Base-by-base conservation (phyloP, 2,797 vertebrate genomes). In the Australoheros facetus region DNA sequence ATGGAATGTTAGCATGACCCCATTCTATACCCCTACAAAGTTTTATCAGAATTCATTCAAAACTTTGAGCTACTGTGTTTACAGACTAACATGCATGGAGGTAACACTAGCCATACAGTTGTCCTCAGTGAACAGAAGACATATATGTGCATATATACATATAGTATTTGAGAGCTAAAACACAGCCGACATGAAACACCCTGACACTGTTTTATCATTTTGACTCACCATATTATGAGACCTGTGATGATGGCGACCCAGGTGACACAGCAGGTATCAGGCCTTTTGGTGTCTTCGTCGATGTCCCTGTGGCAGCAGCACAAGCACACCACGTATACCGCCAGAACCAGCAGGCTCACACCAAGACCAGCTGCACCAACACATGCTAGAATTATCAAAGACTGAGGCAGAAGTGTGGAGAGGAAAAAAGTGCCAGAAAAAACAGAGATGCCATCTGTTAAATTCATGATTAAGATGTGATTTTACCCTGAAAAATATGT, bases 211-310 rank as follows among this genome's bases (percentile, higher is more conserved):
- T 55, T 30, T 14, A 34, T 12, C 23, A 19, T 45, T 73, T 13
- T 51, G 23, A 94, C 98, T 97, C 91, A 99, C 98, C 98, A 99
- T 94, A 98, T 96, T 82, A 97, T 3, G 42, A 99, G 96, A 37
- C 97, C 97, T 0, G 97, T 95, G 32, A 95, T 87, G 83, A 97
- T 95, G 0, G 97, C 96, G 0, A 93, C 94, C 97, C 97, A 98
- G 78, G 96, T 98, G 92, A 97, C 66, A 0, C 97, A 98, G 90
- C 97, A 97, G 79, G 95, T 94, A 60, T 88, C 69, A 0, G 93
- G 95, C 73, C 85, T 95, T 92, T 98, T 99, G 89, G 86, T 94
- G 53, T 97, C 96, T 23, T 94, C 94, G 1, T 94, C 94, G 5
- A 90, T 78, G 34, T 95, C 93, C 82, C 87, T 94, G 66, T 85